Base-by-base conservation (phyloP, 2,888 invertebrate genomes). In the Andrena marginata region DNA sequence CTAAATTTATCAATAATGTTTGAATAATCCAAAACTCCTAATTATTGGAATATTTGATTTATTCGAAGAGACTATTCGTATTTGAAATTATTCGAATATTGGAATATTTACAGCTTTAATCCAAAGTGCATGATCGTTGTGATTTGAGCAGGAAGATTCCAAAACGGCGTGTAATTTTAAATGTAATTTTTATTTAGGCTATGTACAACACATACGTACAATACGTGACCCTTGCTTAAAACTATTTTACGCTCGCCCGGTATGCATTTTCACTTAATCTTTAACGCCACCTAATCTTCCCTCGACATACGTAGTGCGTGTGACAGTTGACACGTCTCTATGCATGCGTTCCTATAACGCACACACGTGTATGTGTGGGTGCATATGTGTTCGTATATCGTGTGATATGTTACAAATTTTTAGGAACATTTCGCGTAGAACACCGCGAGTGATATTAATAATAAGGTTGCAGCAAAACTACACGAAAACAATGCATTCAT, bases 151-250 rank as follows among this genome's bases (percentile, higher is more conserved):
- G 59, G 35, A 16, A 73, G 8, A 73, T 31, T 49, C 23, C 2
- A 60, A 10, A 67, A 65, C 51, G 51, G 13, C 20, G 10, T 51
- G 49, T 91, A 92, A 88, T 91, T 93, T 93, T 93, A 93, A 93
- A 93, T 92, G 93, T 93, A 91, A 92, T 93, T 93, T 93, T 93
- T 93, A 93, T 93, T 93, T 93, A 93, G 93, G 92, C 93, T 93
- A 93, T 93, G 89, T 93, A 93, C 93, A 93, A 93, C 93, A 93
- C 92, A 93, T 93, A 93, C 93, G 92, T 93, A 93, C 93, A 93
- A 93, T 93, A 93, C 93, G 92, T 92, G 92, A 93, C 91, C 91
- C 91, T 93, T 92, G 89, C 91, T 93, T 93, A 93, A 91, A 91
- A 89, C 91, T 91, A 91, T 90, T 87, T 90, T 92, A 92, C 87